Evolutionary conservation across 2,113 vertebrate genomes (phyloP), one percentile per base, ranked within the genome.

Genomic region (Thunnus thynnus): DNA sequence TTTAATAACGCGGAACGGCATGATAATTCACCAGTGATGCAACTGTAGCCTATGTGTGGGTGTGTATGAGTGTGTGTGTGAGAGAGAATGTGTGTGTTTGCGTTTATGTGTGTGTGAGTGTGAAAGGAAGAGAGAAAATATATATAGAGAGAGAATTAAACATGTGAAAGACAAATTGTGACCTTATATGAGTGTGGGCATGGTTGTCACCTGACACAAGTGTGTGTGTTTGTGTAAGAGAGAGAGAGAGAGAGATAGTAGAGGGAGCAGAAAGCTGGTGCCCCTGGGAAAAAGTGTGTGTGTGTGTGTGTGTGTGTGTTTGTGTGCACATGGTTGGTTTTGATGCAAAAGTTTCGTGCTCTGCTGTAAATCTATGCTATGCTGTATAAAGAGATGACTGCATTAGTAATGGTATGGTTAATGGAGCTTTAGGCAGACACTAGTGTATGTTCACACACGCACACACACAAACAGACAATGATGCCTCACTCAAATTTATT

Each of bases 1-100:
- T 95, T 95, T 95, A 96, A 96, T 96, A 96, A 96, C 89, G 91
- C 82, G 89, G 93, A 95, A 94, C 93, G 92, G 90, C 91, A 78
- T 88, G 85, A 89, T 94, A 94, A 95, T 95, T 95, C 93, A 91
- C 90, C 54, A 80, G 86, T 91, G 91, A 90, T 86, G 90, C 92
- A 90, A 91, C 83, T 77, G 80, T 60, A 89, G 79, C 80, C 66
- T 51, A 4, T 61, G 71, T 63, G 69, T 0, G 78, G 50, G 78
- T 32, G 71, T 65, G 60, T 66, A 36, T 44, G 55, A 60, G 61
- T 72, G 27, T 63, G 47, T 46, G 67, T 64, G 52, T 9, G 44
- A 27, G 32, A 41, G 51, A 44, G 63, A 46, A 41, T 36, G 65
- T 41, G 66, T 66, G 74, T 67, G 73, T 75, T 51, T 76, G 65